Evolutionary conservation across 2,888 invertebrate genomes (phyloP), one percentile per base, ranked within the genome.

Genomic region (Pogonocherus hispidulus): DNA sequence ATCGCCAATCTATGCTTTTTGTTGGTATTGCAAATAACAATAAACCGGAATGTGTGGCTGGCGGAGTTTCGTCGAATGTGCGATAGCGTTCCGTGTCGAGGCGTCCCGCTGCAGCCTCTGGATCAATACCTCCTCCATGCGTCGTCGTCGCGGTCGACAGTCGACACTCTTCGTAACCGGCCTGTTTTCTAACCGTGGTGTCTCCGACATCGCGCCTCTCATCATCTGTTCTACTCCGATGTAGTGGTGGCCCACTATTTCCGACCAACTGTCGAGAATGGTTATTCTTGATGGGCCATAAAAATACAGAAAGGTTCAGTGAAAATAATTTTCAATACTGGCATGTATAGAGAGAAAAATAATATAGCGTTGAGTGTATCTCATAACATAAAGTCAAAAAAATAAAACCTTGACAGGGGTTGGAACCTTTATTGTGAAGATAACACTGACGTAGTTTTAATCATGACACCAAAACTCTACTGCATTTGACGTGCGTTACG

Each of bases 31-130:
- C 8, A 47, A 57, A 59, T 47, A 47, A 59, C 59, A 51, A 51
- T 47, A 57, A 27, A 47, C 23, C 68, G 70, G 62, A 75, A 70
- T 67, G 59, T 69, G 68, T 66, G 63, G 63, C 67, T n/a, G 55
- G 27, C 41, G 62, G 70, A 76, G 67, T 72, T 72, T 69, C 70
- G 69, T 71, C 66, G 74, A 75, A 67, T 75, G 72, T 74, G 73
- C 73, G 73, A 72, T 75, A 73, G 72, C 73, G 76, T 71, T 74
- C 76, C 76, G 76, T 76, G 75, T 74, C 71, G 76, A 70, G 74
- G 74, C 72, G 75, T 78, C 73, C 76, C 76, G 73, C 74, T 77
- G 74, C 77, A 77, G 79, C 76, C 78, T 79, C 77, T 68, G 77
- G 78, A 78, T 78, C 78, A 77, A 77, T 75, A 77, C 76, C 74